phyloP scores from a whole-genome alignment of 1,140 invertebrate species.

The Drosophila sucinea region DNA sequence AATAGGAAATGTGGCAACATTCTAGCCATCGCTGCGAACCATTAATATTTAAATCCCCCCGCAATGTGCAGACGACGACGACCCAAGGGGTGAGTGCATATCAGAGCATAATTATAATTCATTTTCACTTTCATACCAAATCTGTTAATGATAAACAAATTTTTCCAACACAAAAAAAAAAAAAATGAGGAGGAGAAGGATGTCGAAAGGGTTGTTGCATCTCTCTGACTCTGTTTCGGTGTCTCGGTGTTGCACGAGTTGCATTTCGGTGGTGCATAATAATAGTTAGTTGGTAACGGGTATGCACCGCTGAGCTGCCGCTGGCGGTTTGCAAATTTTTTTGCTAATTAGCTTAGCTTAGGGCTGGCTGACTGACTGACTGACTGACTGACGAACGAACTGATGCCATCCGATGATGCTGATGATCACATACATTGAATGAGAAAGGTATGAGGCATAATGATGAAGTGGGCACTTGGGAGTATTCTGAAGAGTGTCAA shows the following conservation, averaged over 20 bases:
- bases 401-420: background rate
- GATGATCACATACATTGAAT: background rate
- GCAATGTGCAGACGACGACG: conserved; percentile 20
- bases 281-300: conserved; percentile 2
- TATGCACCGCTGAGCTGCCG: conserved; percentile 47
- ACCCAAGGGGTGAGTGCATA: conserved; percentile 16
- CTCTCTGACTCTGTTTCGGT: background rate
- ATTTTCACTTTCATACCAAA: conserved; percentile 65
- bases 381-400: conserved; percentile 8
- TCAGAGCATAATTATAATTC: conserved; percentile 72
- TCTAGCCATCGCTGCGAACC: conserved; percentile 23
- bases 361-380: conserved; percentile 31
- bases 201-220: conserved; percentile 59
- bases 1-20: conserved; percentile 9
- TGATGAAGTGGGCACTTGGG: conserved; percentile 51
- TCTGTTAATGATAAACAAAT: conserved; percentile 81
- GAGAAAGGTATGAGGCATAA: background rate
- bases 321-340: conserved; percentile 57
- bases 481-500: conserved; percentile 42
- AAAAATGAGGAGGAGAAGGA: background rate
- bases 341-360: conserved; percentile 65
- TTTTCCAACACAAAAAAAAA: conserved; percentile 48
- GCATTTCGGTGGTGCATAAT: conserved; percentile 2
- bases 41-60: conserved; percentile 78
- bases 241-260: background rate